Percentiles rank a stretch among this genome's conserved stretches.
phyloP scores from a whole-genome alignment of 2,888 invertebrate genomes.

The Polydrusus tereticollis region DNA sequence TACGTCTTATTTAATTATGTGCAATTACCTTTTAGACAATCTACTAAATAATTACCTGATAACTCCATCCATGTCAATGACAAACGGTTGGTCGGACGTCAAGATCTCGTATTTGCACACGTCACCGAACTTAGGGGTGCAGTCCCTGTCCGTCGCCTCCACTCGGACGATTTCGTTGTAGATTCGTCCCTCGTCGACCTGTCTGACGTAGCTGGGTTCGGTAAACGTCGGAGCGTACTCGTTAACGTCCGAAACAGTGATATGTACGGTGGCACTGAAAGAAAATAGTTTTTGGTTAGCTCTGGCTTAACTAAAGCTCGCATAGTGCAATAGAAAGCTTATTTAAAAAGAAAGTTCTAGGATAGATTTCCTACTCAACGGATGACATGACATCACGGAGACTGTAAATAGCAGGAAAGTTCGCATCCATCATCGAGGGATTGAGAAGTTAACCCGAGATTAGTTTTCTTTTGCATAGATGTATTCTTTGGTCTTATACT shows the following conservation, averaged over 20 bases:
- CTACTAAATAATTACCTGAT: constrained; percentile 73
- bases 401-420: too few relatives aligned
- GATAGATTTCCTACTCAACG: too few relatives aligned
- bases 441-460: too few relatives aligned
- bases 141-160: constrained; percentile 93
- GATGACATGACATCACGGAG: too few relatives aligned
- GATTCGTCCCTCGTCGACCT: constrained; percentile 91
- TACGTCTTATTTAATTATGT: too few relatives aligned
- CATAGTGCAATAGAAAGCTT: neutral
- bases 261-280: constrained; percentile 89
- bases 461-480: too few relatives aligned
- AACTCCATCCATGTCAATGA: constrained; percentile 93
- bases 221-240: constrained; percentile 94
- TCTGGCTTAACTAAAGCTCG: too few relatives aligned
- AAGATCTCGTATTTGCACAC: constrained; percentile 98
- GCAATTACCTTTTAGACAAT: too few relatives aligned
- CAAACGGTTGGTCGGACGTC: constrained; percentile 91
- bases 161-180: constrained; percentile 93
- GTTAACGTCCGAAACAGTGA: constrained; percentile 96
- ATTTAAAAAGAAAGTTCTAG: too few relatives aligned
- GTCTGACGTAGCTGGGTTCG: constrained; percentile 90
- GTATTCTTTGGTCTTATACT: too few relatives aligned
- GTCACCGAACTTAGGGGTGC: constrained; percentile 94
- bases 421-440: too few relatives aligned
- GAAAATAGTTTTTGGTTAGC: too few relatives aligned